A percentile compares a stretch with the other conserved stretches of the same genome.
Evolutionary conservation across 2,888 invertebrate genomes (phyloP).

Genomic region (Eristalis intricaria): DNA sequence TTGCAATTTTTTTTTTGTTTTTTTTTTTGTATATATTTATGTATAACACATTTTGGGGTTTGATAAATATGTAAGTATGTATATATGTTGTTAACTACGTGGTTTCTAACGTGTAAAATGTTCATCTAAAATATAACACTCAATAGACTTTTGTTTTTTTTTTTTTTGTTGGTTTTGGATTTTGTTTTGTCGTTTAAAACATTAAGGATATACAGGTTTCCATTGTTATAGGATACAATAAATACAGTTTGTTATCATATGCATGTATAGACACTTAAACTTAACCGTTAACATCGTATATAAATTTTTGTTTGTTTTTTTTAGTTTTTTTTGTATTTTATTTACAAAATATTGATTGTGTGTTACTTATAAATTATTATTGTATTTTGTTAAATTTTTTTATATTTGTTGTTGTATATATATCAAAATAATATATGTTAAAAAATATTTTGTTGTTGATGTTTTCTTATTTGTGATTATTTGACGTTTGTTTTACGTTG

Average conservation of each 20-base stretch:
- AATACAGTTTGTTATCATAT: slow-evolving; percentile 29
- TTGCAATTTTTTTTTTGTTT: slow-evolving; percentile 16
- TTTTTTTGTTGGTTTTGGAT: slow-evolving; percentile 6
- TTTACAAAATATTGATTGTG: slow-evolving; percentile 53
- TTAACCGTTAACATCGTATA: slow-evolving; percentile 47
- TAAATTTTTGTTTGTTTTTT: slow-evolving; percentile 14
- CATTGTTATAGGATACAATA: slow-evolving; percentile 15
- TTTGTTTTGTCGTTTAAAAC: background rate
- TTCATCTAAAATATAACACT: slow-evolving; percentile 65
- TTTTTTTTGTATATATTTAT: slow-evolving; percentile 36
- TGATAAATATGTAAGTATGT: slow-evolving; percentile 18
- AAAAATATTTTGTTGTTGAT: slow-evolving; percentile 20
- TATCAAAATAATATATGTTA: slow-evolving; percentile 42
- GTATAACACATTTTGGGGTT: background rate
- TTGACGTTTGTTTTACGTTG: slow-evolving; percentile 9
- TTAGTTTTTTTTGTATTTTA: slow-evolving; percentile 1
- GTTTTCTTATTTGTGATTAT: background rate
- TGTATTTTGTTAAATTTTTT: slow-evolving; percentile 38
- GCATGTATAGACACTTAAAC: slow-evolving; percentile 42
- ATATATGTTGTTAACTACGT: slow-evolving; percentile 56
- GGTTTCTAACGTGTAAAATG: slow-evolving; percentile 58
- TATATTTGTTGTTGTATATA: slow-evolving; percentile 25
- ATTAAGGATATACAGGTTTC: slow-evolving; percentile 2
- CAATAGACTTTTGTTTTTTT: slow-evolving; percentile 4
- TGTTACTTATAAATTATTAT: slow-evolving; percentile 62